phyloP scores from a whole-genome alignment of 2,113 vertebrate genomes.

The Orthonyx spaldingii region DNA sequence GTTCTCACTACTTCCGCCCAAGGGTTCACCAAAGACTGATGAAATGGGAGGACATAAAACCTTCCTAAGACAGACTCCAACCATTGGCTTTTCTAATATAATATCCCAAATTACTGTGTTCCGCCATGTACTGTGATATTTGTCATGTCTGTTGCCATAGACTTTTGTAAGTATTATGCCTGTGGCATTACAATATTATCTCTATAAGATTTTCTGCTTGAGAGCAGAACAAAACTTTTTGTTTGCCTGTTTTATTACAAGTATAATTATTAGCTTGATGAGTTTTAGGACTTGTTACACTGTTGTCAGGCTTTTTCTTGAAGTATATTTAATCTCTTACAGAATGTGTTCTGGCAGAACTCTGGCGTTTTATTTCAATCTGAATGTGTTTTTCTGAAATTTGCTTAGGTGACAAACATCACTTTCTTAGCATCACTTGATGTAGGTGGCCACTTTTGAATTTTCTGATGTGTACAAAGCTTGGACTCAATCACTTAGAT shows the following conservation, averaged over 20 bases:
- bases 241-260: not conserved
- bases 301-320: not conserved
- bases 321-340: not conserved
- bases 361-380: not conserved
- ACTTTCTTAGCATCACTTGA: not conserved
- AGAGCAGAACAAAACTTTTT: not conserved
- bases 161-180: not conserved
- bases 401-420: not conserved
- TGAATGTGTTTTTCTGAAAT: not conserved
- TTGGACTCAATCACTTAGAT: not conserved
- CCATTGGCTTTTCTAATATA: not conserved
- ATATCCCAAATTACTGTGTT: not conserved
- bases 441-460: not conserved
- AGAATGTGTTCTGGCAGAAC: not conserved
- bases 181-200: not conserved
- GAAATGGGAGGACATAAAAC: not conserved
- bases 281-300: not conserved
- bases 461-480: not conserved
- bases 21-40: not conserved
- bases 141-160: not conserved
- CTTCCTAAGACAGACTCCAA: not conserved
- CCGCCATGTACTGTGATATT: fast-evolving
- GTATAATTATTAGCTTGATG: not conserved
- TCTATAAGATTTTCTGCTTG: not conserved
- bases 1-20: fast-evolving